phyloP scores from a whole-genome alignment of 1,140 invertebrate genomes.

The Pseudomyrmex sp. region DNA sequence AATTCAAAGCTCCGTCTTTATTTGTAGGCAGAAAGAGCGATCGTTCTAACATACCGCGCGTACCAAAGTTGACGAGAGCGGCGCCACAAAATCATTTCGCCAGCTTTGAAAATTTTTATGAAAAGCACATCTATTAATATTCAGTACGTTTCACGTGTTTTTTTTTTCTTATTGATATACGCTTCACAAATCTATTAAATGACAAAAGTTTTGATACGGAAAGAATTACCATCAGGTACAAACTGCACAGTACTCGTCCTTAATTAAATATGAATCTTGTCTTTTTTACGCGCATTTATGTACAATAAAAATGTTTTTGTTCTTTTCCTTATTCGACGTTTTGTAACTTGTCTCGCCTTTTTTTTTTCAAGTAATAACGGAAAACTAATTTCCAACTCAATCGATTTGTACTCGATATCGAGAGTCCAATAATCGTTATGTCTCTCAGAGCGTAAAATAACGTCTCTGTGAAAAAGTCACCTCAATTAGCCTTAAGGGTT shows the following conservation, averaged over 20 bases:
- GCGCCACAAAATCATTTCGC: constrained; percentile 27
- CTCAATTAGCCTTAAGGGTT: constrained; percentile 47
- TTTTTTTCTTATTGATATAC: neutral
- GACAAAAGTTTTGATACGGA: constrained; percentile 18
- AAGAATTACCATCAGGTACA: neutral
- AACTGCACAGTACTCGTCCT: neutral
- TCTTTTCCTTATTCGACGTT: neutral
- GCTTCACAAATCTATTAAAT: constrained; percentile 32
- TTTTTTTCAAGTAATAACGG: neutral
- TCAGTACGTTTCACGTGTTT: constrained; percentile 5
- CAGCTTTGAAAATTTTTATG: constrained; percentile 44
- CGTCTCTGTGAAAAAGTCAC: constrained; percentile 33
- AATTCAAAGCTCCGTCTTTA: constrained; percentile 51
- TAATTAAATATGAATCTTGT: constrained; percentile 37
- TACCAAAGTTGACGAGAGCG: neutral
- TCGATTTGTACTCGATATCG: constrained; percentile 12
- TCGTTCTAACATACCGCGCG: neutral
- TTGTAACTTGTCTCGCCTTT: constrained; percentile 4
- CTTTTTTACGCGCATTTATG: neutral
- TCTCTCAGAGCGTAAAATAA: constrained; percentile 39
- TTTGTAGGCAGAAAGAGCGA: constrained; percentile 8
- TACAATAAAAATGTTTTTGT: constrained; percentile 6
- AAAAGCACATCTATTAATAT: constrained; percentile 30
- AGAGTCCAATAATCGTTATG: neutral
- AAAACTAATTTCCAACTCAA: constrained; percentile 15